A percentile compares a stretch with the other conserved stretches of the same genome.
These are phyloP conservation scores for Hymenopus coronatus DNA, from an alignment of 2,888 invertebrate genomes.

Conservation along the genomic window DNA sequence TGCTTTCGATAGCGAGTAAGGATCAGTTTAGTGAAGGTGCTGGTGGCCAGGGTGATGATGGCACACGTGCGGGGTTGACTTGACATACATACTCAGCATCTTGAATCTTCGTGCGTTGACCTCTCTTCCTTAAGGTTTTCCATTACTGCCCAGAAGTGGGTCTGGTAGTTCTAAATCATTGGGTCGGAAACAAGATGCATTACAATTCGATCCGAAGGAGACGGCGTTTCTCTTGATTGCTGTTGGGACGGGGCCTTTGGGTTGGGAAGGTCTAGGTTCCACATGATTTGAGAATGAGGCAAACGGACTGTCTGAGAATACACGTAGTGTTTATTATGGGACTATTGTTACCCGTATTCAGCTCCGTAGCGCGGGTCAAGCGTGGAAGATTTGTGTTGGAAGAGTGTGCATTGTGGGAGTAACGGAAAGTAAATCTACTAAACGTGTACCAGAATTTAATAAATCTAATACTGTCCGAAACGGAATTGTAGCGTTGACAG, in stretches of 20 bases:
- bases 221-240: background rate
- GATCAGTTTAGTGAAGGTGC: background rate
- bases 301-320: background rate
- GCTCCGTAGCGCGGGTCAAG: background rate
- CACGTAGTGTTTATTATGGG: background rate
- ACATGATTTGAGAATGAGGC: background rate
- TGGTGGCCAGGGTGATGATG: background rate
- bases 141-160: background rate
- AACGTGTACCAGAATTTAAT: too few relatives aligned
- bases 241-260: background rate
- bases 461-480: too few relatives aligned
- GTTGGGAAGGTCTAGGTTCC: background rate
- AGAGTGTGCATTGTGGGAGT: too few relatives aligned
- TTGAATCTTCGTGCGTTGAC: background rate
- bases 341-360: background rate
- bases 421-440: too few relatives aligned
- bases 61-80: background rate
- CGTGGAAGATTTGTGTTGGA: background rate
- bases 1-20: background rate
- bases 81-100: background rate
- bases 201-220: background rate
- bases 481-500: too few relatives aligned
- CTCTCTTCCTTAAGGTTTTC: background rate
- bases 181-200: background rate
- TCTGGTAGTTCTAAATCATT: background rate